A percentile compares a stretch with the other conserved stretches of the same genome.
Evolutionary conservation across 2,888 invertebrate species (phyloP).

Genomic region (Athalia cordata): DNA sequence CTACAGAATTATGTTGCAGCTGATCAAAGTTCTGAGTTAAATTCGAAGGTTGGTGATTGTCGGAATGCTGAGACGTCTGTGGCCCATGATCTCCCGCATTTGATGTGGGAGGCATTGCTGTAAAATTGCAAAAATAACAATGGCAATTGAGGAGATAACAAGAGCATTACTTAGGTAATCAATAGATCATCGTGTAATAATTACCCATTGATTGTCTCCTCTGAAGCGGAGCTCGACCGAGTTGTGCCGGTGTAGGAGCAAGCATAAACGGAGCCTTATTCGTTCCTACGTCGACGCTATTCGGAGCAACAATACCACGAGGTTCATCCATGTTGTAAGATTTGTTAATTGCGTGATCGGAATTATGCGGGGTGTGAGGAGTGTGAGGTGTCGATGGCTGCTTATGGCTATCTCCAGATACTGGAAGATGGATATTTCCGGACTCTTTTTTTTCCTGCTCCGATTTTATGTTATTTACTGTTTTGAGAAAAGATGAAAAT

Average conservation of each 20-base stretch:
- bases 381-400: slow-evolving; percentile 68
- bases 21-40: slow-evolving; percentile 61
- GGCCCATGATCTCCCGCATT: slow-evolving; percentile 66
- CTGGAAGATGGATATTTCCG: slow-evolving; percentile 56
- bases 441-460: slow-evolving; percentile 66
- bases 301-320: slow-evolving; percentile 55
- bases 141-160: background rate
- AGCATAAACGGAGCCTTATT: slow-evolving; percentile 80
- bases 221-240: slow-evolving; percentile 92
- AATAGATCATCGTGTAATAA: slow-evolving; percentile 47
- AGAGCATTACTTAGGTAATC: background rate
- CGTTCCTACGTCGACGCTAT: slow-evolving; percentile 57
- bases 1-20: slow-evolving; percentile 59
- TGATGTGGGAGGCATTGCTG: slow-evolving; percentile 68
- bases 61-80: slow-evolving; percentile 69
- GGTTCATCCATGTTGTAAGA: slow-evolving; percentile 65
- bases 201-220: slow-evolving; percentile 89
- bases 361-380: slow-evolving; percentile 66
- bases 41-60: slow-evolving; percentile 66
- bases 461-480: slow-evolving; percentile 64
- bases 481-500: slow-evolving; percentile 1
- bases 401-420: slow-evolving; percentile 64
- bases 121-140: slow-evolving; percentile 38
- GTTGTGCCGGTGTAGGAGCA: slow-evolving; percentile 95
- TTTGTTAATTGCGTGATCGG: slow-evolving; percentile 63